Base-by-base conservation (phyloP, 2,113 vertebrate species). In the Brachypteracias leptosomus region DNA sequence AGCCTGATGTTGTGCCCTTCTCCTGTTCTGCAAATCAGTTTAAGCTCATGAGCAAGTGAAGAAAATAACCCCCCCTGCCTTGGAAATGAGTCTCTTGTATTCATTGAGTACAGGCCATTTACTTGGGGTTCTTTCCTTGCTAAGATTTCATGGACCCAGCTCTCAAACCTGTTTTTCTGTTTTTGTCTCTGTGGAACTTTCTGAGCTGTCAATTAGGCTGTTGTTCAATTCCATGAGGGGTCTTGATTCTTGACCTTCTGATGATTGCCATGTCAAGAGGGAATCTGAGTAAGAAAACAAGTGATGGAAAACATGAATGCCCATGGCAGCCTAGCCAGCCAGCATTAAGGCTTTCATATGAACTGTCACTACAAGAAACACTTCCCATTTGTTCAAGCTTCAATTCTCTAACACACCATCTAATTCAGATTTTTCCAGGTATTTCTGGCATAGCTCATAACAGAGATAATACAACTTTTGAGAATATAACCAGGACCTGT, bases 221-320 rank as follows among this genome's bases (percentile, higher is more conserved):
- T 91, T 57, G 88, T 85, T 95, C 86, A 46, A 24, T 93, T 93
- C 94, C 67, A 63, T 52, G 51, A 42, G 88, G 72, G 80, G 54
- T 90, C 85, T 63, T 25, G 38, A 15, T 85, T 70, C 85, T 62
- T 92, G 93, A 91, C 97, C 88, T 94, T 87, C 38, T 66, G 36
- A 14, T 74, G 95, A 95, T 59, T 96, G 87, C 88, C 36, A 21
- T 52, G 92, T 89, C 74, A 81, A 11, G 83, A 95, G 81, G 33
- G 67, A 89, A 71, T 67, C 61, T 46, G 87, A 42, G 38, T 61
- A 54, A 68, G 95, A 70, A 85, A 90, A 38, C 8, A 31, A 86
- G 94, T 0, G 3, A 61, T n/a, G 47, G 70, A 40, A 54, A 73
- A 51, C 28, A 16, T 6, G 16, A 86, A 55, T 89, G 33, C 21